Evolutionary conservation across 37 sponge, comb jelly and placozoan species (phyloP).

Genomic region (Amphimedon queenslandica): DNA sequence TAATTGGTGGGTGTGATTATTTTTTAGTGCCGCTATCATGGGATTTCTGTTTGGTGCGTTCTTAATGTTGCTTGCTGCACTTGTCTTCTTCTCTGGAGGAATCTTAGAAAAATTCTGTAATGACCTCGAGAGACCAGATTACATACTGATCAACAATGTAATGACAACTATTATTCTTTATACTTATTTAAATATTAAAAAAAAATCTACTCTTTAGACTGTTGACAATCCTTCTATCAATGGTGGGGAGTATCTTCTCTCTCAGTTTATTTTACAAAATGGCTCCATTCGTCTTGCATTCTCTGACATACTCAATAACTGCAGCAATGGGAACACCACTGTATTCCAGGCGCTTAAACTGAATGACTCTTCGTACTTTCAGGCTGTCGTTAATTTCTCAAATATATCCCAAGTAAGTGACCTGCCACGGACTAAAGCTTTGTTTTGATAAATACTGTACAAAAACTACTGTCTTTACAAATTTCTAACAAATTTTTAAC

Average conservation of each 20-base stretch:
- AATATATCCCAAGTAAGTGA: background rate
- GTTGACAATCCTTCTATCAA: constrained; percentile 1
- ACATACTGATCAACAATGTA: constrained; percentile 34
- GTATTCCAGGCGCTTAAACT: background rate
- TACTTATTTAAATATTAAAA: too few species aligned
- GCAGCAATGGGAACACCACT: background rate
- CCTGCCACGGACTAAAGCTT: background rate
- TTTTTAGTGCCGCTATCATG: constrained; percentile 34
- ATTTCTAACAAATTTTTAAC: too few species aligned
- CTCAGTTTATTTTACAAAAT: background rate
- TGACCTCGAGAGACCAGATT: constrained; percentile 38
- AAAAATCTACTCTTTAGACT: constrained; percentile 5
- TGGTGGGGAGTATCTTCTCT: constrained; percentile 3
- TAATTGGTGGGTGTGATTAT: background rate
- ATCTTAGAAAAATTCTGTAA: constrained; percentile 56
- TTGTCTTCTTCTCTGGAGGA: constrained; percentile 58
- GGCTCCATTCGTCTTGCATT: background rate
- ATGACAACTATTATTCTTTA: background rate
- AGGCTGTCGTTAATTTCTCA: background rate
- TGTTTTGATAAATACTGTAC: background rate
- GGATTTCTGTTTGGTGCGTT: constrained; percentile 60
- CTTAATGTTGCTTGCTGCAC: constrained; percentile 36
- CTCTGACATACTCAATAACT: background rate
- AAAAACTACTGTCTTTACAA: background rate
- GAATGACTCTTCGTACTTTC: background rate